Conservation (phyloP, 2,888 invertebrate species). For the Harpalus rubripes region DNA sequence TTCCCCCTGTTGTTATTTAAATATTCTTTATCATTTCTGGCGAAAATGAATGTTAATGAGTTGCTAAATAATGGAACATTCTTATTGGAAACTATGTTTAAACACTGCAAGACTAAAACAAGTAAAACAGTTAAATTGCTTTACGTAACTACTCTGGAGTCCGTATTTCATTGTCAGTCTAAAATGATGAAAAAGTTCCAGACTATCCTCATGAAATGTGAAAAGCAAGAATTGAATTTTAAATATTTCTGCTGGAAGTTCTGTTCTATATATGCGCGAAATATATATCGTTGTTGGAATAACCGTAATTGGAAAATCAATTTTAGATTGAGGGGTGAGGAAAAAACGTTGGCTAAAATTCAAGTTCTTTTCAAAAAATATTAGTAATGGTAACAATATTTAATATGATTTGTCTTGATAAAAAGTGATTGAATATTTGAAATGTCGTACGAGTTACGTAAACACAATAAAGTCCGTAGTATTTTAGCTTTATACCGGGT, state of each 20-base stretch:
- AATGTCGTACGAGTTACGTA: too few species aligned
- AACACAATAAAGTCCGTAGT: too few species aligned
- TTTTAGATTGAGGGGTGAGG: neutral
- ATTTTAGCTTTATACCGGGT: too few species aligned
- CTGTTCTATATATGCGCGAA: neutral
- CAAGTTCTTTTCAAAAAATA: neutral
- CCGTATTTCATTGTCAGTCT: neutral
- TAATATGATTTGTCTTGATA: too few species aligned
- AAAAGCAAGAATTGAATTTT: neutral
- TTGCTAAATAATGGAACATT: conserved; percentile 6
- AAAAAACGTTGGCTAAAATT: neutral
- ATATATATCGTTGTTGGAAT: neutral
- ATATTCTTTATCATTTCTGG: neutral
- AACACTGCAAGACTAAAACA: neutral
- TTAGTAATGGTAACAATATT: too few species aligned
- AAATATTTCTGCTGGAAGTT: neutral
- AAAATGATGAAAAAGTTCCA: neutral
- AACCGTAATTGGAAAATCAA: neutral
- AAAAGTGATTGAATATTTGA: too few species aligned
- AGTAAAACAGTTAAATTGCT: conserved; percentile 3
- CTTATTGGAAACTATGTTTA: neutral
- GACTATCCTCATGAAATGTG: neutral
- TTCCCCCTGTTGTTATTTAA: neutral
- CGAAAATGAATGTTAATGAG: neutral
- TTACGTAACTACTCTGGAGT: neutral